Base-by-base conservation (phyloP, 2,797 vertebrate genomes). In the Trachops cirrhosus region DNA sequence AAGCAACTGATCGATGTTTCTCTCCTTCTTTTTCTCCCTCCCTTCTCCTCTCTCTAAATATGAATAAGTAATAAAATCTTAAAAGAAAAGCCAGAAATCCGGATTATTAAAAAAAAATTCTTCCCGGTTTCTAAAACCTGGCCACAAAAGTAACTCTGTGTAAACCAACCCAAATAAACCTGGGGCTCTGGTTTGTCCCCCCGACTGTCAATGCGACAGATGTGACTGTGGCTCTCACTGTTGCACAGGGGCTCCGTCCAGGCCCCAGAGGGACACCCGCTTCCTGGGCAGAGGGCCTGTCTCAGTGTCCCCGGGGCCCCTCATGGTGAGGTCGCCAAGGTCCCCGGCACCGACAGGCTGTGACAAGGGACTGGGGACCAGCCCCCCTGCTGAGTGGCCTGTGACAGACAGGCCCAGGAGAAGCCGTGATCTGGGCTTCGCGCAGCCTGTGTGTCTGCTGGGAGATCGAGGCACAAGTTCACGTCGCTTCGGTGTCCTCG, bases 291-390 rank as follows among this genome's bases (percentile, higher is more conserved):
- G 26, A 37, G 52, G 52, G 50, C 9, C 48, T 5, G 10, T 37
- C 4, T 11, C 29, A 34, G 12, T 2, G 2, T 37, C 57, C 52
- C 54, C 1, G 4, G 26, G 21, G 22, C 41, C 24, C 6, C 34
- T 64, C n/a, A 9, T 0, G 0, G 21, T 74, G 68, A n/a, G 8
- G 11, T 41, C 15, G 0, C 77, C n/a, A 2, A 2, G 57, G n/a
- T 68, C 48, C 29, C 70, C 16, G 24, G 48, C 29, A n/a, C 74
- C 29, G 22, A 16, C 10, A 9, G 68, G 29, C 54, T 3, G 29
- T 41, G 68, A n/a, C 1, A 14, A 41, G n/a, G 22, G 57, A 19
- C 50, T 41, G 34, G 70, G 50, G 39, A 22, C 64, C 64, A 26
- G 70, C 26, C 26, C 37, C 18, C 59, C 52, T 18, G 3, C 29